phyloP scores from a whole-genome alignment of 2,113 vertebrate species.

The Echinops telfairi region DNA sequence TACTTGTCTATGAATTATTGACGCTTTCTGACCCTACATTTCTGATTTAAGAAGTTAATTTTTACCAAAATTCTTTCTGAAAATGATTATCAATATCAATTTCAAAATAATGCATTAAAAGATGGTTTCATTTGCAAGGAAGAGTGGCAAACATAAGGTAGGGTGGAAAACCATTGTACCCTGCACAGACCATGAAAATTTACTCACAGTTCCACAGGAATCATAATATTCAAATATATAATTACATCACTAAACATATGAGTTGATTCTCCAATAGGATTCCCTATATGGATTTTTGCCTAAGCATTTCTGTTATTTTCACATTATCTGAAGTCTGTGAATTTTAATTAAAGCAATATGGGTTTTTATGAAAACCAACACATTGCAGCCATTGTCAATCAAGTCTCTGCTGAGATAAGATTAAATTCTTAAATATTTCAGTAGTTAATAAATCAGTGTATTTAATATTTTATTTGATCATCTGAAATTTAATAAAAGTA shows the following conservation, averaged over 20 bases:
- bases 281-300: not conserved
- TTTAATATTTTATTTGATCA: constrained; percentile 31
- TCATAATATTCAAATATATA: not conserved
- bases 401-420: constrained; percentile 8
- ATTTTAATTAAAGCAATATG: constrained; percentile 19
- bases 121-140: not conserved
- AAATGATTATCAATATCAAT: no score
- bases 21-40: not conserved
- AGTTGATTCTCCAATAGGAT: not conserved
- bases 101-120: not conserved
- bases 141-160: not conserved
- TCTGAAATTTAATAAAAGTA: constrained; percentile 21
- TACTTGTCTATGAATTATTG: constrained; percentile 18
- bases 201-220: no score
- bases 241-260: no score
- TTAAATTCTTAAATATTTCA: constrained; percentile 45
- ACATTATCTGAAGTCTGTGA: not conserved
- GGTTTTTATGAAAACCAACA: not conserved
- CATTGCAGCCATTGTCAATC: not conserved
- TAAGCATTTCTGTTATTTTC: not conserved
- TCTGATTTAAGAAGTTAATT: constrained; percentile 27
- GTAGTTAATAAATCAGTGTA: not conserved
- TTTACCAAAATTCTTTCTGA: not conserved
- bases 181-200: not conserved
- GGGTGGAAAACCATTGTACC: rapidly evolving